Base-by-base conservation (phyloP, 1,140 invertebrate genomes). In the Telenomus remus region DNA sequence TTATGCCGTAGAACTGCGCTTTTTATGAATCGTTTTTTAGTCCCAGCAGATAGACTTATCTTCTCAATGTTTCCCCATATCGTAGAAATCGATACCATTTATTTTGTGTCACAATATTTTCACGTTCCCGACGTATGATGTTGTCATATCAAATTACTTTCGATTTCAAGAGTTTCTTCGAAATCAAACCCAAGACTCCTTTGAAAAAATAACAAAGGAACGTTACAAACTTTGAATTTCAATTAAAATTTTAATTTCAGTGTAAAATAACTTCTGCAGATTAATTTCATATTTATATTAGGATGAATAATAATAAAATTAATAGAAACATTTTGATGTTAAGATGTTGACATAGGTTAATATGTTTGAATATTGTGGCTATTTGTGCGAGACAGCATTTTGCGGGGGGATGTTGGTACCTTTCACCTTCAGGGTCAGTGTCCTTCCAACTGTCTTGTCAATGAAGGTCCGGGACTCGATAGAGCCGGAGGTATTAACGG, bases 401-500 rank as follows among this genome's bases (percentile, higher is more conserved):
- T 27, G 19, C 19, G 19, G 19, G 49, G 55, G 42, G 57, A 57
- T 68, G 46, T 59, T 47, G 42, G 47, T 57, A 75, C 53, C 72
- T 75, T 69, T 68, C 72, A 61, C 64, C 64, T 69, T 42, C 54
- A 63, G 54, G 72, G 65, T 75, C 72, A 75, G 42, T 59, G 50
- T 75, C 64, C 72, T 68, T 63, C 19, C 59, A 46, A 51, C 46
- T 61, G 68, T 61, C 61, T 61, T 66, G 54, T 60, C 61, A 56
- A 66, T 73, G 61, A 47, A 55, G 50, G 43, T 56, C 56, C 63
- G 55, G 27, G 35, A 13, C 53, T 51, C 57, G 61, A 71, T 64
- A 61, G 61, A 71, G 60, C 61, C 61, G 59, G 63, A 44, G 61
- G 61, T 76, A 71, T 76, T 77, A 77, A 77, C 74, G 74, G 74